These are phyloP conservation scores for Ophiodon elongatus DNA, from an alignment of 2,113 vertebrate genomes.

Conservation along the genomic window DNA sequence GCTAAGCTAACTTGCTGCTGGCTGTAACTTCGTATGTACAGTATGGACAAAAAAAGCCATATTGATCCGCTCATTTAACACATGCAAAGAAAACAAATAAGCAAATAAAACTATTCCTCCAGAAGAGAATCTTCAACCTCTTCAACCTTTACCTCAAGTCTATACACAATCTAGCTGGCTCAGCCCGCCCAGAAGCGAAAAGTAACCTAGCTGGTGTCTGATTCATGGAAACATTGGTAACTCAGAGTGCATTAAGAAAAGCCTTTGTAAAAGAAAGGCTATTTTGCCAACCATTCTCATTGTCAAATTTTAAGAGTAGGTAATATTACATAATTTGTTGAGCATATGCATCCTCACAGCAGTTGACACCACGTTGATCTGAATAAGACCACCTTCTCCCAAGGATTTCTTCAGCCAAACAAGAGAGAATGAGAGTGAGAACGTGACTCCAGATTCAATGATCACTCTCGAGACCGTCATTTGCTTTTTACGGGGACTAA, in stretches of 20 bases:
- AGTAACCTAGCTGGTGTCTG: slow-evolving; percentile 34
- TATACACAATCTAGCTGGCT: neutral
- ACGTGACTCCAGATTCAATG: slow-evolving; percentile 34
- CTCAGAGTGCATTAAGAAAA: slow-evolving; percentile 45
- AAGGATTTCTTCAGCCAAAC: slow-evolving; percentile 24
- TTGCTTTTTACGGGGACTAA: slow-evolving; percentile 44
- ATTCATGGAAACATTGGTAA: slow-evolving; percentile 49
- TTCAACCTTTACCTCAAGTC: slow-evolving; percentile 2
- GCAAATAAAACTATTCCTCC: neutral
- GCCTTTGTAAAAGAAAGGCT: slow-evolving; percentile 14
- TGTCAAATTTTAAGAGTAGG: slow-evolving; percentile 43
- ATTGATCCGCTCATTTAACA: neutral
- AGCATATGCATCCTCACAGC: slow-evolving; percentile 55
- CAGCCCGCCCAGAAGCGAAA: slow-evolving; percentile 20
- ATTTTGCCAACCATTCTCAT: slow-evolving; percentile 49
- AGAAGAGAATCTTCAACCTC: neutral
- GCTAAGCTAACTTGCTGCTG: neutral
- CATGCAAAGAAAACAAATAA: neutral
- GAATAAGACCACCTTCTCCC: slow-evolving; percentile 34
- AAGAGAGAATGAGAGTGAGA: neutral
- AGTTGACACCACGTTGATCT: slow-evolving; percentile 38
- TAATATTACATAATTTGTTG: slow-evolving; percentile 69
- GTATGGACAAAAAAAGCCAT: too few species aligned
- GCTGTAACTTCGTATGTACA: too few species aligned
- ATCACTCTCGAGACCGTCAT: slow-evolving; percentile 16